Evolutionary conservation across 2,797 vertebrate genomes (phyloP), one percentile per base, ranked within the genome.

Genomic region (Thaleichthys pacificus): DNA sequence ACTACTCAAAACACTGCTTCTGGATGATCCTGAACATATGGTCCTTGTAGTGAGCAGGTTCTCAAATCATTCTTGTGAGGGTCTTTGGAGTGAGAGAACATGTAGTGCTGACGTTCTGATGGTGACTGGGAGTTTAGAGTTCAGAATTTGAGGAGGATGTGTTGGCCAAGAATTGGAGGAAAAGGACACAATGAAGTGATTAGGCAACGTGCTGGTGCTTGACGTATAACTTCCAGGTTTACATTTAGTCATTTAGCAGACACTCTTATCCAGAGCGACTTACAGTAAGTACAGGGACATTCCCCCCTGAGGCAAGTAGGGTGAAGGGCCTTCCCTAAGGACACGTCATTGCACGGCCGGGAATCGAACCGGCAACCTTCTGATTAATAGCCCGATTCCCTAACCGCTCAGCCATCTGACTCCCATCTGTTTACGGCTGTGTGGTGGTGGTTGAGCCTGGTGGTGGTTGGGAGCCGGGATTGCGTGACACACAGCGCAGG

Each of bases 401-500:
- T 28, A 28, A 28, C 26, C 26, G 26, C 26, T 28, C 26, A 28
- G 26, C 26, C 26, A 3, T 28, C 26, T 28, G 26, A 28, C 26
- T 28, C 26, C 26, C 3, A 3, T 28, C 26, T 28, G 42, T 4
- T 7, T 54, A 54, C 17, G 51, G 51, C 51, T 17, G 14, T 17
- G 17, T 1, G 6, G 70, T 0, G 1, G 79, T 12, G 0, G 42
- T 65, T 0, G 65, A 19, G 5, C 61, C 61, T 54, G 54, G 63
- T 2, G 11, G 2, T 42, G 32, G 9, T 5, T 60, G 71, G 61
- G 89, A 85, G 32, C 22, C 21, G 26, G 56, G 28, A 11, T 15
- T 0, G 4, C 17, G 3, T 0, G 28, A 35, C 2, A 78, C 5
- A 72, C 97, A 99, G 75, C 84, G 93, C 78, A 98, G 87, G 82